These are phyloP conservation scores for Alouatta palliata DNA, from an alignment of 2,113 vertebrate species.

Conservation along the genomic window DNA sequence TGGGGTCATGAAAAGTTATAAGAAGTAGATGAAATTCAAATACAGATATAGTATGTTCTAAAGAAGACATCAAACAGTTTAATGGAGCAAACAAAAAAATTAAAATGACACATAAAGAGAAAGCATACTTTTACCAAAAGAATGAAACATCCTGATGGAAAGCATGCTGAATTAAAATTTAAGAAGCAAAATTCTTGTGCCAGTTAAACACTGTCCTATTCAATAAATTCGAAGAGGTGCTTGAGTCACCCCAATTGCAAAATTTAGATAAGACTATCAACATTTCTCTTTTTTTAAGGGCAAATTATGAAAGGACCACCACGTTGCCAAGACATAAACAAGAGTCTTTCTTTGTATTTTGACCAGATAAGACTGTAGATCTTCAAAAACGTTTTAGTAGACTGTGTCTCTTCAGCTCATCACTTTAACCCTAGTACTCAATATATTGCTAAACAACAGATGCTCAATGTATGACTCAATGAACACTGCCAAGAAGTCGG, in stretches of 20 bases:
- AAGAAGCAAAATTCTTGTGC: neutral
- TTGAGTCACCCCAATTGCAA: neutral
- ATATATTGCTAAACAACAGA: neutral
- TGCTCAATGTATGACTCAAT: neutral
- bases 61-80: neutral
- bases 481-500: neutral
- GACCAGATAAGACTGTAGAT: neutral
- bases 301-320: neutral
- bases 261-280: neutral
- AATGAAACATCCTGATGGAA: neutral
- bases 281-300: neutral
- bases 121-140: constrained; percentile 16
- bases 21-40: neutral
- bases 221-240: neutral
- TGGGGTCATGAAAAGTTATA: neutral
- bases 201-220: neutral
- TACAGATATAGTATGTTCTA: neutral
- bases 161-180: neutral
- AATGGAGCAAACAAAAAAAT: neutral
- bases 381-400: neutral
- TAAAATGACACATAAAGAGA: constrained; percentile 4
- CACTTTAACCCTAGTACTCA: neutral
- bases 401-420: neutral
- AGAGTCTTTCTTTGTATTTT: neutral
- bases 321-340: neutral